Evolutionary conservation across 2,113 vertebrate species (phyloP).

Genomic region (Probosciger aterrimus): DNA sequence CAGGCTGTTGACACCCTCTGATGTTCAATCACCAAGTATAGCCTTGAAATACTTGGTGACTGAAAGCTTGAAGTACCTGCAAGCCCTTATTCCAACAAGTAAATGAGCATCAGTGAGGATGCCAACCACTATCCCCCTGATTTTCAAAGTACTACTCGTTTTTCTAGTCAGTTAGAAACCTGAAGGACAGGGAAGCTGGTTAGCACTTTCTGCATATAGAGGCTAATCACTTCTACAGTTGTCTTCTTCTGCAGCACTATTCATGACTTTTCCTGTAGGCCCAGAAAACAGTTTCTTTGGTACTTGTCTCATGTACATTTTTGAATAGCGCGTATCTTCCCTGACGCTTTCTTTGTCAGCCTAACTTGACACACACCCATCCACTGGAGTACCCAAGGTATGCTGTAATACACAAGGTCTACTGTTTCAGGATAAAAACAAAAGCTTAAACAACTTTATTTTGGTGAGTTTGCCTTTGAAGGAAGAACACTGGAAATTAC

Average conservation of each 20-base stretch:
- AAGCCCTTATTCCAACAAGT: background rate
- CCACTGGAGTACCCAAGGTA: background rate
- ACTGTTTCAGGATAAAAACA: background rate
- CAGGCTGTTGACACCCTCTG: background rate
- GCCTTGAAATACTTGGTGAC: background rate
- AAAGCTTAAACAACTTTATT: background rate
- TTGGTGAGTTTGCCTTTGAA: background rate
- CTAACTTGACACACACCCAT: background rate
- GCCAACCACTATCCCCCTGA: background rate
- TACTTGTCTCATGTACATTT: background rate
- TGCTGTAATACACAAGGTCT: background rate
- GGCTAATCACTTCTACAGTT: background rate
- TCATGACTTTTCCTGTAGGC: background rate
- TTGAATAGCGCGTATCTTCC: accelerated
- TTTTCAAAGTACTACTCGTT: background rate
- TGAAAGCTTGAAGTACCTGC: background rate
- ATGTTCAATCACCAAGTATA: background rate
- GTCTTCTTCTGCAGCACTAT: background rate
- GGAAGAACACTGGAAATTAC: background rate
- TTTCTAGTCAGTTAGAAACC: background rate
- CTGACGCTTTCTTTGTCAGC: background rate
- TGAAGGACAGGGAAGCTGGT: background rate
- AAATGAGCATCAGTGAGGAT: background rate
- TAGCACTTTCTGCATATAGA: background rate
- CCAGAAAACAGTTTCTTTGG: background rate